These are phyloP conservation scores for Oreortyx pictus DNA, from an alignment of 2,797 vertebrate species.

Conservation along the genomic window DNA sequence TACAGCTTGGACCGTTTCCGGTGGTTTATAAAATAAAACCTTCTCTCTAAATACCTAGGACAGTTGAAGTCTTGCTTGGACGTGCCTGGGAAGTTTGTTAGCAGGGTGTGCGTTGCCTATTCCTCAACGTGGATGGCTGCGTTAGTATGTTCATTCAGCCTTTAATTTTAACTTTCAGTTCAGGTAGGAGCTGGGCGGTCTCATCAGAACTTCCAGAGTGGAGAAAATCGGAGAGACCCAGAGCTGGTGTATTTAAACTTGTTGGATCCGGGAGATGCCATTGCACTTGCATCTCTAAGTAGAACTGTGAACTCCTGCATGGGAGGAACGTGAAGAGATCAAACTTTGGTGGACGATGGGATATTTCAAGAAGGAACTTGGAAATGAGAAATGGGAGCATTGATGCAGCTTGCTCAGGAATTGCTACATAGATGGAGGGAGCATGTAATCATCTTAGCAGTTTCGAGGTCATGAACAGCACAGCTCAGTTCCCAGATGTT, in stretches of 20 bases:
- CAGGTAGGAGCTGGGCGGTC: not conserved
- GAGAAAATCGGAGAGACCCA: not conserved
- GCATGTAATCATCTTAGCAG: not conserved
- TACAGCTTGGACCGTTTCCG: not conserved
- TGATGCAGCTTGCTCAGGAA: not conserved
- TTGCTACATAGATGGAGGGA: not conserved
- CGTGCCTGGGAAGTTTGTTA: not conserved
- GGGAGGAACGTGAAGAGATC: not conserved
- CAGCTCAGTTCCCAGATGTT: not conserved
- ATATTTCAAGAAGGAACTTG: not conserved
- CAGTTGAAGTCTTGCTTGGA: not conserved
- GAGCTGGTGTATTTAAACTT: not conserved
- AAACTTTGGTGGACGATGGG: not conserved
- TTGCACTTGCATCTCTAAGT: fast-evolving
- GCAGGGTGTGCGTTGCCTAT: not conserved
- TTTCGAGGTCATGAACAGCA: not conserved
- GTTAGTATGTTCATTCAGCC: not conserved
- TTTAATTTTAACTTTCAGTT: not conserved
- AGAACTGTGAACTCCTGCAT: not conserved
- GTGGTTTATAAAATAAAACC: fast-evolving
- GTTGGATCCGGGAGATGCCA: not conserved
- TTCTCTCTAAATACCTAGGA: not conserved
- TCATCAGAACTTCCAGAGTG: not conserved
- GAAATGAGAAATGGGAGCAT: not conserved
- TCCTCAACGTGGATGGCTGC: not conserved